phyloP scores from a whole-genome alignment of 2,113 vertebrate species.

The Willisornis vidua region DNA sequence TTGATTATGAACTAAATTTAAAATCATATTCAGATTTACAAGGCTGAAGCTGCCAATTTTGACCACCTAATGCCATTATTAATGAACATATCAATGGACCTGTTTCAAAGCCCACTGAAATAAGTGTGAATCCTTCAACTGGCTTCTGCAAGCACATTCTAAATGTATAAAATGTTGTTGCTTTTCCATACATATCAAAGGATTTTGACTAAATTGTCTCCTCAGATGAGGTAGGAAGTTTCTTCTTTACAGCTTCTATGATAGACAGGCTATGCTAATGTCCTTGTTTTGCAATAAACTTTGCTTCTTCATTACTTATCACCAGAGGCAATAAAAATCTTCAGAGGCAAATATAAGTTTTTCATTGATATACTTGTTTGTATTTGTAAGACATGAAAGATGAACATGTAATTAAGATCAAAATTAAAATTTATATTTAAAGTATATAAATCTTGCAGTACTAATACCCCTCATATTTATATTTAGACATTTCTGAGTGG shows the following conservation, averaged over 20 bases:
- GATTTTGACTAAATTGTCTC: constrained; percentile 65
- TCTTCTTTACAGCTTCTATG: constrained; percentile 62
- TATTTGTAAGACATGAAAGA: constrained; percentile 74
- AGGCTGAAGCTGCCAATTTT: neutral
- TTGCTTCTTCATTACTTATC: constrained; percentile 72
- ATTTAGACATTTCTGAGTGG: constrained; percentile 57
- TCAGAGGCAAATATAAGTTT: constrained; percentile 72
- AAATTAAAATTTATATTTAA: constrained; percentile 75
- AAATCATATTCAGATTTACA: constrained; percentile 2
- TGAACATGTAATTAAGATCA: constrained; percentile 69
- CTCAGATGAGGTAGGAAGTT: constrained; percentile 62
- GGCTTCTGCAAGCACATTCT: constrained; percentile 22
- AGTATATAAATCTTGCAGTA: constrained; percentile 65
- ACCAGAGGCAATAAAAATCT: constrained; percentile 71
- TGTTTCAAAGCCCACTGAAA: constrained; percentile 16
- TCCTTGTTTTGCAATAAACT: constrained; percentile 67
- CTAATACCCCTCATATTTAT: constrained; percentile 57
- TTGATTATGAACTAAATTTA: constrained; percentile 20
- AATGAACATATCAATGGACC: neutral
- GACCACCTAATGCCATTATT: constrained; percentile 17
- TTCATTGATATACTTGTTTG: constrained; percentile 74
- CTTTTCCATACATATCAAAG: constrained; percentile 62
- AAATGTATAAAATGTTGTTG: constrained; percentile 39
- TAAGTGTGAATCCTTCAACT: neutral
- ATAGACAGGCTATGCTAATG: constrained; percentile 63